Evolutionary conservation across 2,797 vertebrate genomes (phyloP).

Genomic region (Pipistrellus pygmaeus): DNA sequence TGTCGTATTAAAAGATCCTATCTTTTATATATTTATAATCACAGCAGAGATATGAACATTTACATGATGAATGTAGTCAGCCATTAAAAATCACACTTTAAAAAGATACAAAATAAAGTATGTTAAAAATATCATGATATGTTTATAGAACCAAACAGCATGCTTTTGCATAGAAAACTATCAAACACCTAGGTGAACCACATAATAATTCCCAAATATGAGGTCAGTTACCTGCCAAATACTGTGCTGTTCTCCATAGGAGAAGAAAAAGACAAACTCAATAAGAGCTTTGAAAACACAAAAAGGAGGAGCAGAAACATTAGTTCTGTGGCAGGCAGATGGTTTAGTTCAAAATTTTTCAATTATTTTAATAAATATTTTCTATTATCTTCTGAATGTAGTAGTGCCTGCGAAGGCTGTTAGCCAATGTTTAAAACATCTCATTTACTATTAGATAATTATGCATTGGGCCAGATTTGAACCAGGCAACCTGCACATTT

Average conservation of each 20-base stretch:
- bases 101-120: neutral
- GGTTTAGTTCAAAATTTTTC: slow-evolving; percentile 31
- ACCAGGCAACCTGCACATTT: slow-evolving; percentile 53
- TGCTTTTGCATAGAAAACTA: slow-evolving; percentile 19
- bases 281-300: slow-evolving; percentile 18
- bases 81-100: neutral
- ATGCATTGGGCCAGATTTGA: slow-evolving; percentile 9
- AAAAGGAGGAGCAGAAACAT: slow-evolving; percentile 5
- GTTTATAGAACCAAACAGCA: neutral
- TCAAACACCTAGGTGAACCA: neutral
- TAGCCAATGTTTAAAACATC: slow-evolving; percentile 37
- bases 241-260: neutral
- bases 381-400: slow-evolving; percentile 18
- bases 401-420: neutral
- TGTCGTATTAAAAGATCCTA: neutral
- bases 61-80: neutral
- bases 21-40: slow-evolving; percentile 17
- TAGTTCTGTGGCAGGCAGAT: slow-evolving; percentile 45
- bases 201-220: slow-evolving; percentile 25
- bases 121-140: neutral
- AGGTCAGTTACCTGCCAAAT: neutral
- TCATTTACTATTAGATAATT: slow-evolving; percentile 41
- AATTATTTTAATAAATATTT: slow-evolving; percentile 63
- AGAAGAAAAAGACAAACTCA: slow-evolving; percentile 42
- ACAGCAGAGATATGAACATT: neutral